Evolutionary conservation across 2,113 vertebrate species (phyloP), one percentile per base, ranked within the genome.

Genomic region (Oxygymnocypris stewartii): DNA sequence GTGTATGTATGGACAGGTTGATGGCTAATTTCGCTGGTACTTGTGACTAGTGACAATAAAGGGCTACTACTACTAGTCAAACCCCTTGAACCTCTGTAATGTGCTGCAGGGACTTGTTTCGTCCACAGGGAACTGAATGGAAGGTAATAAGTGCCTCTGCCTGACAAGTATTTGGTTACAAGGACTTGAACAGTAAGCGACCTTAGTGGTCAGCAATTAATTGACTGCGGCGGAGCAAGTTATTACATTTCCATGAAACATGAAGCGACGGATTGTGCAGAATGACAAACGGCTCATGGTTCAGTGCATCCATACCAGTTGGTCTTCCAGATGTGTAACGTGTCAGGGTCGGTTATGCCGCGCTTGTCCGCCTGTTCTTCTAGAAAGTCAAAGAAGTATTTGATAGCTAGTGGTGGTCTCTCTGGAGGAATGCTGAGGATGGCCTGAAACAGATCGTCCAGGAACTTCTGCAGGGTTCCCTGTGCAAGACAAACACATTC

Each of bases 291-390:
- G 2, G 16, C 14, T 54, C 16, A 18, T 54, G 51, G 51, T 54
- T 54, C 51, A 1, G 51, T 54, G 49, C 0, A 6, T 54, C 4
- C 49, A 16, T 90, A 97, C 98, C 98, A 99, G 95, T 99, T 99
- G 88, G 98, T 99, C 94, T 99, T 99, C 98, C 98, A 99, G 94
- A 99, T 99, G 93, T 99, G 98, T 91, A 99, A 91, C 0, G 98
- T 99, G 92, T 99, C 98, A 0, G 97, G 97, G 92, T 99, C 98
- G 0, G 96, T 97, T 94, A 99, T 98, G 1, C 98, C 97, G 63
- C 98, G 95, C 92, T 97, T 98, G 92, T 99, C 97, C 0, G 97
- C 97, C 94, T 99, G 98, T 88, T 99, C 98, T 92, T 99, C 98
- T 35, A 99, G 93, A 91, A 99, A 99, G 94, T 99, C 98, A 77